Conservation (phyloP, 35 echinoderm and acorn worm species). For the Ophiothrix spiculata region DNA sequence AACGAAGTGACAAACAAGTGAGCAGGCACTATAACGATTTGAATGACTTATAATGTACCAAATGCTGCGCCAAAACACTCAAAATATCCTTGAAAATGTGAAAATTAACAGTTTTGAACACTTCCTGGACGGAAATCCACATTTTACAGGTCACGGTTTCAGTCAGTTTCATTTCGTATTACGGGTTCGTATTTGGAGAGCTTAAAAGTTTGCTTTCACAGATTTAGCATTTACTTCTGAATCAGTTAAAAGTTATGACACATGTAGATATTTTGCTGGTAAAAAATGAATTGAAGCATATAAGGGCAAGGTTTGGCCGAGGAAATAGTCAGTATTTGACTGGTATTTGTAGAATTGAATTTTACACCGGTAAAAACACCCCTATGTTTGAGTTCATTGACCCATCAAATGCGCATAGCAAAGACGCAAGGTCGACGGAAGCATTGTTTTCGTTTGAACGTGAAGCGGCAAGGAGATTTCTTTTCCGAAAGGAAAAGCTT, state of each 20-base stretch:
- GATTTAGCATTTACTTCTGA: not conserved
- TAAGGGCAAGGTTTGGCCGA: not conserved
- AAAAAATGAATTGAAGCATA: not conserved
- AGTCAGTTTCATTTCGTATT: too few species aligned
- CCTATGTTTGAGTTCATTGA: not conserved
- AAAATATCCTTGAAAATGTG: not conserved
- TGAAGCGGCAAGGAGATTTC: not conserved
- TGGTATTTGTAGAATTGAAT: too few species aligned
- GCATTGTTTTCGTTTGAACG: not conserved
- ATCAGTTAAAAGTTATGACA: not conserved
- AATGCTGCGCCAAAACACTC: not conserved
- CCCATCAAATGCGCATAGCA: not conserved
- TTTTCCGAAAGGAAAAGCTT: not conserved
- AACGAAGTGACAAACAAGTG: too few species aligned
- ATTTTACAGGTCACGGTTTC: not conserved
- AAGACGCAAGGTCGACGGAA: not conserved
- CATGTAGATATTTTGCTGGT: not conserved
- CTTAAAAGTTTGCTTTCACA: not conserved
- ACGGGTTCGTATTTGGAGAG: too few species aligned
- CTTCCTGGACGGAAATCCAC: not conserved
- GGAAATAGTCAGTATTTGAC: too few species aligned
- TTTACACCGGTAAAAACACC: not conserved
- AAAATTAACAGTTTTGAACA: not conserved
- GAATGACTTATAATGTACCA: not conserved
- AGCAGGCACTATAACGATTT: not conserved